A percentile compares a stretch with the other conserved stretches of the same genome.
phyloP scores from a whole-genome alignment of 1,140 invertebrate species.

The Parapsyche elsis region DNA sequence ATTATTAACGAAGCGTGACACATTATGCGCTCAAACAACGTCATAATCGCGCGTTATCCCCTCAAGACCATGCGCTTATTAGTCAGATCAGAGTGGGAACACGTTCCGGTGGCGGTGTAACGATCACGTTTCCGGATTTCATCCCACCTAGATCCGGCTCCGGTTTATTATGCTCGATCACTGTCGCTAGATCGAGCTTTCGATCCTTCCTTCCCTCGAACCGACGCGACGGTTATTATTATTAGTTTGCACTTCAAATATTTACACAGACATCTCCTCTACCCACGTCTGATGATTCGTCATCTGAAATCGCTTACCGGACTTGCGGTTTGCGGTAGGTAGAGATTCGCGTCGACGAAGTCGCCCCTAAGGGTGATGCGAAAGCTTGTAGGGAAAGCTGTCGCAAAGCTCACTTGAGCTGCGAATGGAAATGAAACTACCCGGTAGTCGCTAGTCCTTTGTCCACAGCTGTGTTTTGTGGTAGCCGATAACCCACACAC shows the following conservation, averaged over 20 bases:
- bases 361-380: too few relatives aligned
- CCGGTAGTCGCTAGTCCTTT: not conserved
- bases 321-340: too few relatives aligned
- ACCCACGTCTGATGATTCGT: not conserved
- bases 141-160: not conserved
- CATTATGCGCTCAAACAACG: constrained; percentile 14
- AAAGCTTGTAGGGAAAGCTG: not conserved
- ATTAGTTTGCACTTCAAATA: not conserved
- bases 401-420: not conserved
- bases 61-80: not conserved
- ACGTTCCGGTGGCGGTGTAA: not conserved
- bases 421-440: constrained; percentile 27
- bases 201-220: not conserved
- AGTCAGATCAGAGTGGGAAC: not conserved
- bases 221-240: not conserved
- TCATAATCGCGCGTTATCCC: constrained; percentile 9
- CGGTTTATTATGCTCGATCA: constrained; percentile 24
- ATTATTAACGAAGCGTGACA: too few relatives aligned
- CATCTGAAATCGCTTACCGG: not conserved
- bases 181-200: not conserved
- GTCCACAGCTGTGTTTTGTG: not conserved
- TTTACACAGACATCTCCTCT: not conserved
- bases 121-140: constrained; percentile 14
- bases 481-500: constrained; percentile 33
- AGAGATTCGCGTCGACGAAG: too few relatives aligned